Conservation (phyloP, 2,113 vertebrate species). For the Otis tarda region DNA sequence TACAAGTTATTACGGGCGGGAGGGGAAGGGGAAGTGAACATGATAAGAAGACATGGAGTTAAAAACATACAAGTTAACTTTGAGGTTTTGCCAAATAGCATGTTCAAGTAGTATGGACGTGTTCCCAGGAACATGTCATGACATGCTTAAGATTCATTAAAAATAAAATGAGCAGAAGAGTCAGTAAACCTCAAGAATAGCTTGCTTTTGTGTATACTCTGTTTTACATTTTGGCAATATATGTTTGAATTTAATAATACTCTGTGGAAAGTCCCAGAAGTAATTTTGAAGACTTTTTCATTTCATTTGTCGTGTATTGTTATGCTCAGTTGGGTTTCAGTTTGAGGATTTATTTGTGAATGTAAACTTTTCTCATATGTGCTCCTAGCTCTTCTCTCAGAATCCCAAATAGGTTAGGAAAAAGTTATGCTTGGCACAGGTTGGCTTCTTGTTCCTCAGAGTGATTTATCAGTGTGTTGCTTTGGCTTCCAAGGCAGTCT, state of each 20-base stretch:
- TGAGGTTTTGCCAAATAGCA: neutral
- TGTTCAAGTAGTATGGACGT: neutral
- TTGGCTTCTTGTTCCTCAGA: neutral
- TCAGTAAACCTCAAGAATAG: neutral
- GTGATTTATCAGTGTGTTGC: neutral
- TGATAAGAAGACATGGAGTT: neutral
- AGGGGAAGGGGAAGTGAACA: rapidly evolving
- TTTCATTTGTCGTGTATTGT: neutral
- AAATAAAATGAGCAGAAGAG: neutral
- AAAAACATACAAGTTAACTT: neutral
- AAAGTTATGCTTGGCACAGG: neutral
- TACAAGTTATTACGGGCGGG: neutral
- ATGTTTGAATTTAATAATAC: constrained; percentile 1
- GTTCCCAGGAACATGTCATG: neutral
- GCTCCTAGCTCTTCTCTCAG: neutral
- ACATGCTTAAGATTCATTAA: neutral
- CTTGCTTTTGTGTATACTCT: constrained; percentile 6
- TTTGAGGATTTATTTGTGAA: neutral
- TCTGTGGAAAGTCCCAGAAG: neutral
- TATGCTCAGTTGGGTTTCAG: neutral
- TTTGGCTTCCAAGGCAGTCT: neutral
- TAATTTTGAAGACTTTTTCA: neutral
- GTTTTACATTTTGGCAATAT: constrained; percentile 14
- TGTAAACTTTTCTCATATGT: neutral
- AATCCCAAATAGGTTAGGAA: neutral